phyloP scores from a whole-genome alignment of 2,888 invertebrate genomes.

The Melieria crassipennis region DNA sequence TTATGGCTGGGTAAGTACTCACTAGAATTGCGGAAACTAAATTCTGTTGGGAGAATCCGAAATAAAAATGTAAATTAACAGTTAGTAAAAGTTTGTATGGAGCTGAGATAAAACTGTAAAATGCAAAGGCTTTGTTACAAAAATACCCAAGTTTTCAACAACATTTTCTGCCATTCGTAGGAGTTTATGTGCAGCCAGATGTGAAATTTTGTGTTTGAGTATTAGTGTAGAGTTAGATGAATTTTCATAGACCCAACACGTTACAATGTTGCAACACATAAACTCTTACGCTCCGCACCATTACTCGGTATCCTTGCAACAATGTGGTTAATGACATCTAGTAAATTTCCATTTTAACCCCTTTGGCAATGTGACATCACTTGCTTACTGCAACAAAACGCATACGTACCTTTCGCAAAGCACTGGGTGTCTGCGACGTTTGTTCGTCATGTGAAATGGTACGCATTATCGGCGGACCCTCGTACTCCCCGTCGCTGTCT shows the following conservation, averaged over 20 bases:
- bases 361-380: background rate
- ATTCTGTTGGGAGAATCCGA: constrained; percentile 54
- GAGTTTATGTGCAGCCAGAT: constrained; percentile 10
- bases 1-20: constrained; percentile 49
- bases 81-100: constrained; percentile 22
- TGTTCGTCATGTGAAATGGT: constrained; percentile 74
- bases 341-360: no score
- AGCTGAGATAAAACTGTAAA: no score
- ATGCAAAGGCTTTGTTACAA: constrained; percentile 15
- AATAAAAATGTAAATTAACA: constrained; percentile 13
- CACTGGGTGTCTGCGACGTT: constrained; percentile 66
- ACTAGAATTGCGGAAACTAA: constrained; percentile 66
- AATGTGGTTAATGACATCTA: no score
- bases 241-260: no score
- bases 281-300: no score
- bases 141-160: constrained; percentile 2
- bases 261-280: no score
- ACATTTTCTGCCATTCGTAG: background rate
- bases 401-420: constrained; percentile 60
- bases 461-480: constrained; percentile 69
- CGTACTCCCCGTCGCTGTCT: constrained; percentile 69
- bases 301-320: no score
- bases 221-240: background rate
- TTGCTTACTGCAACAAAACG: background rate
- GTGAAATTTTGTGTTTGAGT: background rate